Base-by-base conservation (phyloP, 2,797 vertebrate species). In the Sebastes kiyomatsui region DNA sequence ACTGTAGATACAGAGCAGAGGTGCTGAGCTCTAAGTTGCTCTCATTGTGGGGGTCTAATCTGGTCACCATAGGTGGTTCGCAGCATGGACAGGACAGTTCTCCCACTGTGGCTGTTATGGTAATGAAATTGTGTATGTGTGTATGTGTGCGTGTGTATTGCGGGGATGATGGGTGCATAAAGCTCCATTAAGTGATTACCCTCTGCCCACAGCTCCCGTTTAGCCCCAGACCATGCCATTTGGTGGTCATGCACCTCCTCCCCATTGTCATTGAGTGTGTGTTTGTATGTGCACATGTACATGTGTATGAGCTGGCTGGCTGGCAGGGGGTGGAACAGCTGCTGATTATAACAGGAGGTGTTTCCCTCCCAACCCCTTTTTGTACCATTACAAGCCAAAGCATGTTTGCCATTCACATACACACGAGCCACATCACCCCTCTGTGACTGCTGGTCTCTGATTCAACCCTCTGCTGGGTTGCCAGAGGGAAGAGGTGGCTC, bases 161-260 rank as follows among this genome's bases (percentile, higher is more conserved):
- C 16, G 59, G 69, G 69, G 30, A 60, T 67, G 58, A 79, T 75
- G 60, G 69, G 67, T 76, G 76, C 67, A 71, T 72, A 82, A 87
- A 89, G 67, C 77, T 83, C 72, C 84, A 86, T 90, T 90, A 91
- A 75, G 81, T 87, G 87, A 91, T 90, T 90, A 81, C 68, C 62
- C 75, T 87, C 55, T 33, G 72, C 64, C 80, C 58, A 71, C 67
- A 75, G 76, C 80, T 56, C 35, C 67, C 7, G 3, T 83, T 81
- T 85, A 49, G 79, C 67, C 56, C 13, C 65, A 79, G 69, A 82
- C 77, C 76, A 28, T 81, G 76, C 67, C 82, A 85, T 87, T 83
- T 89, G 81, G 79, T 81, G 74, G 55, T 76, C 32, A 32, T 54
- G 70, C 66, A 73, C 68, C 54, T 60, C 84, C 66, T 75, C 72